These are phyloP conservation scores for Anhinga rufa DNA, from an alignment of 2,113 vertebrate species.

Conservation along the genomic window DNA sequence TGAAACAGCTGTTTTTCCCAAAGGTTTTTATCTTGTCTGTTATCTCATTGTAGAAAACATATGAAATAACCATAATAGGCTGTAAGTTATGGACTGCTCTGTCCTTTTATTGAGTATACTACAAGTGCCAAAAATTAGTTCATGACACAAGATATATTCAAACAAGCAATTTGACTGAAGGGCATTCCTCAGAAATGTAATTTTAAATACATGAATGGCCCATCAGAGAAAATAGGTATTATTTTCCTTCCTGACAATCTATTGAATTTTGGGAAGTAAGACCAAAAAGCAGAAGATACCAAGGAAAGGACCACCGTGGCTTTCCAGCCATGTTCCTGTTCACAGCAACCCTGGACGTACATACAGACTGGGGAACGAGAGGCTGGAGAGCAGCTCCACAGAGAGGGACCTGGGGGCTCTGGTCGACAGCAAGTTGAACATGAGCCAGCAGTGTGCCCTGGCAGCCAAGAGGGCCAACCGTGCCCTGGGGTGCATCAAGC, in stretches of 20 bases:
- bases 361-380: too few species aligned
- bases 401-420: too few species aligned
- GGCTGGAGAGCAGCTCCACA: too few species aligned
- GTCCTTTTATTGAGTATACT: background rate
- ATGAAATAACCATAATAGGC: background rate
- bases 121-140: background rate
- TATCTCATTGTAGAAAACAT: background rate
- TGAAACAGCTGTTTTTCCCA: background rate
- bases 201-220: background rate
- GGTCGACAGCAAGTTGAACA: too few species aligned
- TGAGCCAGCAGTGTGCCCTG: too few species aligned
- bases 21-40: background rate
- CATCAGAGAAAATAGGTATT: background rate
- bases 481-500: too few species aligned
- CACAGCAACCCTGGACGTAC: too few species aligned
- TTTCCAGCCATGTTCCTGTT: background rate
- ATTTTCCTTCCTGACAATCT: background rate
- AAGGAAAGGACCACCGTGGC: background rate
- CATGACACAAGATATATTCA: background rate
- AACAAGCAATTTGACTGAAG: background rate
- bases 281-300: background rate
- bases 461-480: too few species aligned
- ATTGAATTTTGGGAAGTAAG: background rate
- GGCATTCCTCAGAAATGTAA: background rate
- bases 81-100: background rate